Conservation (phyloP, 2,113 vertebrate genomes). For the Catharus minimus region DNA sequence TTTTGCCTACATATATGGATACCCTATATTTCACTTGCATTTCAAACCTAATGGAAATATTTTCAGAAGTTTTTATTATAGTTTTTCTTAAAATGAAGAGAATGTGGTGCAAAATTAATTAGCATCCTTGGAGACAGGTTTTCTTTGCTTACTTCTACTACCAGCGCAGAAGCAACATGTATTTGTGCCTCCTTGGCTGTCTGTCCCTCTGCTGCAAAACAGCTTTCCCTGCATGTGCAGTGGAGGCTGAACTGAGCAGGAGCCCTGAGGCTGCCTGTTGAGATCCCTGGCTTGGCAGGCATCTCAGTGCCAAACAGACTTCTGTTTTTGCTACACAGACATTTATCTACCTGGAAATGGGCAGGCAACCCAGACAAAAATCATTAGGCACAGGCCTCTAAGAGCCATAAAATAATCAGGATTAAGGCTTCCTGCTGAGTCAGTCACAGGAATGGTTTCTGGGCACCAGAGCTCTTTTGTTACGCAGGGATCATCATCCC, state of each 20-base stretch:
- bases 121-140: neutral
- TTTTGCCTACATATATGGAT: neutral
- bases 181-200: neutral
- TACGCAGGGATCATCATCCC: neutral
- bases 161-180: neutral
- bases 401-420: constrained; percentile 13
- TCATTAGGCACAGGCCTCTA: neutral
- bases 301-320: neutral
- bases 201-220: neutral
- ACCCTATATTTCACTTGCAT: neutral
- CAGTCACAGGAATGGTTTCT: constrained; percentile 6
- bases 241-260: neutral
- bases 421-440: constrained; percentile 18
- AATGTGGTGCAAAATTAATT: neutral
- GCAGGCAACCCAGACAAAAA: constrained; percentile 12
- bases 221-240: neutral
- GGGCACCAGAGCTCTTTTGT: neutral
- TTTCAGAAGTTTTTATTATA: neutral
- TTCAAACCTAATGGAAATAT: neutral
- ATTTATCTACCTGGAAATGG: constrained; percentile 45
- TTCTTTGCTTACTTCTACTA: neutral
- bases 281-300: neutral
- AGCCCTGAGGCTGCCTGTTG: neutral
- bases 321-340: neutral
- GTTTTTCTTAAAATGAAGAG: neutral